Evolutionary conservation across 2,888 invertebrate species (phyloP), one percentile per base, ranked within the genome.

Genomic region (Eupeodes latifasciatus): DNA sequence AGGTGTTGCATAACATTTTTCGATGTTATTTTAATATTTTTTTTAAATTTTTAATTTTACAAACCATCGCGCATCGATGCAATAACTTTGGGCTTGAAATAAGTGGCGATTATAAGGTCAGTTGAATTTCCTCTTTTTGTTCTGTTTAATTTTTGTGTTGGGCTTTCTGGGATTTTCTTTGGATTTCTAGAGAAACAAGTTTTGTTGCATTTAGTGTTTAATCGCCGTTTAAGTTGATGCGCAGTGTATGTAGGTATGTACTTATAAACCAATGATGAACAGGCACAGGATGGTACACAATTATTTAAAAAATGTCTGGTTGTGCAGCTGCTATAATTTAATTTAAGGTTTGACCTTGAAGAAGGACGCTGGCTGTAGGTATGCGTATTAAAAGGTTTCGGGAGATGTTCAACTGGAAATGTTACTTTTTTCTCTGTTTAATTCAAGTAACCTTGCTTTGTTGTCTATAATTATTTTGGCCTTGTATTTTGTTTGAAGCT

Each of bases 21-120:
- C 34, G 27, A 27, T 59, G 59, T 44, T 74, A 61, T 49, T 49
- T 49, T n/a, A 47, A 47, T 49, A 62, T 59, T 57, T 72, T 51
- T 12, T 19, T 12, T 57, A 49, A 12, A 14, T 19, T 64, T 81
- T 75, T 49, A 57, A 57, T 74, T 74, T 72, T 40, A 40, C n/a
- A 36, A 12, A 40, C 36, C 49, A 62, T 64, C 66, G 40, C 40
- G 9, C 49, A 62, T 57, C 66, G 64, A 61, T 79, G 83, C 83
- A 82, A 71, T 82, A 82, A 55, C 12, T 59, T 27, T 14, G 44
- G 47, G 66, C 57, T 72, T 36, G 27, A 51, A 16, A 36, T 69
- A 44, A 76, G 77, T 77, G 81, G 67, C 69, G 53, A 81, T 47
- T 81, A 78, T 82, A 83, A 83, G 83, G 83, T 83, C 72, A 83